Base-by-base conservation (phyloP, 2,113 vertebrate genomes). In the Brachypteracias leptosomus region DNA sequence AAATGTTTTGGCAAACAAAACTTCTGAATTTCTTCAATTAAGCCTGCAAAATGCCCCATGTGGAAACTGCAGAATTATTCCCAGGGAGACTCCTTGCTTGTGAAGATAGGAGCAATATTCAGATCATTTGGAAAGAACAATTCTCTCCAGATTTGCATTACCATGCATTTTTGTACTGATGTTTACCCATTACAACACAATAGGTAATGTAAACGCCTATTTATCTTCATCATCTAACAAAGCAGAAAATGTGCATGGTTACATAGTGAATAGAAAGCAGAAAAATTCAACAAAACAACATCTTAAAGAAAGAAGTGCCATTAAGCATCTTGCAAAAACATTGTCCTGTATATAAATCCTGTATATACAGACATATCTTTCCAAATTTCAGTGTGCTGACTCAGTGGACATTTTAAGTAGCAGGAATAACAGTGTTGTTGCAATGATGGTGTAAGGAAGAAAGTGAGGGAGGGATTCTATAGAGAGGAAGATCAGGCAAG, bases 171-270 rank as follows among this genome's bases (percentile, higher is more conserved):
- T 93, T 96, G 84, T 47, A 61, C 70, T 75, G 77, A 68, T 25
- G 8, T 89, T 95, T 81, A n/a, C 84, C 46, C 19, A 44, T 94
- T 87, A 42, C 22, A 76, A n/a, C 46, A 63, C 35, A 73, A 51
- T 16, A 70, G 70, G 74, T 49, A 52, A 76, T 63, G 31, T 65
- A 85, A 94, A 74, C 57, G 51, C 58, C 46, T 54, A 21, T 94
- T 95, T 95, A 20, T 86, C 66, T 91, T 92, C 61, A 75, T 92
- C 20, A n/a, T 36, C 55, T 83, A 90, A 62, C 24, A 82, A 93
- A 90, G 75, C 54, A 81, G 71, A 47, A 46, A 86, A 68, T 51
- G 19, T 74, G n/a, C 26, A 17, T 8, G 21, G 28, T 72, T 62
- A 29, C 22, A 12, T 5, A 83, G 76, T 24, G 31, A 61, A 52